Percentiles rank a stretch among this genome's conserved stretches.
phyloP scores from a whole-genome alignment of 2,113 vertebrate species.

The Vanacampus margaritifer region DNA sequence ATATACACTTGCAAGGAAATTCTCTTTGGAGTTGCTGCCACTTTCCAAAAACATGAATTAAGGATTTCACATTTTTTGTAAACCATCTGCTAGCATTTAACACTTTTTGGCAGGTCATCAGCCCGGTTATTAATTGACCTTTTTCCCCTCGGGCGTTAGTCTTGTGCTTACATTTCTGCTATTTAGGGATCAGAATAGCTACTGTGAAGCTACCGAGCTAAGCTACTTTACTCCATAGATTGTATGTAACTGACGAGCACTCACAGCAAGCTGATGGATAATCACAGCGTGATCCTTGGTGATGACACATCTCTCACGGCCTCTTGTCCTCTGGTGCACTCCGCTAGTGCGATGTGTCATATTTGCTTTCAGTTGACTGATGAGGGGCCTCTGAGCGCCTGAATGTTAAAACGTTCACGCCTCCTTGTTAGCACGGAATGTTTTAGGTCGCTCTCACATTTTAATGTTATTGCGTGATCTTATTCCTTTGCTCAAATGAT shows the following conservation, averaged over 20 bases:
- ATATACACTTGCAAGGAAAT: neutral
- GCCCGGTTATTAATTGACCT: conserved; percentile 1
- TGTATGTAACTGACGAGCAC: conserved; percentile 12
- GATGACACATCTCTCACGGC: conserved; percentile 26
- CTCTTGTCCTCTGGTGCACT: conserved; percentile 12
- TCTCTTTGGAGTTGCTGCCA: neutral
- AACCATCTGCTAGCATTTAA: conserved; percentile 19
- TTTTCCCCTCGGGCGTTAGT: neutral
- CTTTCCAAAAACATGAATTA: neutral
- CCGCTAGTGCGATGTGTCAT: conserved; percentile 21
- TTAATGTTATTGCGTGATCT: neutral
- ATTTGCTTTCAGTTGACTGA: conserved; percentile 25
- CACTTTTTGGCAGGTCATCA: conserved; percentile 7
- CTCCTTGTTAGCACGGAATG: neutral
- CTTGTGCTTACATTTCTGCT: neutral
- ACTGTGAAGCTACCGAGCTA: conserved; percentile 9
- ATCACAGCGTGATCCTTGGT: conserved; percentile 21
- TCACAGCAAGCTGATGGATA: conserved; percentile 24
- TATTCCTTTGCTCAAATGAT: neutral
- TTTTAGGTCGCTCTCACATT: neutral
- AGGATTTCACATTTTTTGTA: conserved; percentile 3
- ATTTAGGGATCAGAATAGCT: conserved; percentile 5
- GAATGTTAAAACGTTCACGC: conserved; percentile 1
- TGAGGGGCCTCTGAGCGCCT: neutral
- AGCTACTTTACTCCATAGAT: conserved; percentile 27